Evolutionary conservation across 2,113 vertebrate species (phyloP).

Genomic region (Globicephala melas): DNA sequence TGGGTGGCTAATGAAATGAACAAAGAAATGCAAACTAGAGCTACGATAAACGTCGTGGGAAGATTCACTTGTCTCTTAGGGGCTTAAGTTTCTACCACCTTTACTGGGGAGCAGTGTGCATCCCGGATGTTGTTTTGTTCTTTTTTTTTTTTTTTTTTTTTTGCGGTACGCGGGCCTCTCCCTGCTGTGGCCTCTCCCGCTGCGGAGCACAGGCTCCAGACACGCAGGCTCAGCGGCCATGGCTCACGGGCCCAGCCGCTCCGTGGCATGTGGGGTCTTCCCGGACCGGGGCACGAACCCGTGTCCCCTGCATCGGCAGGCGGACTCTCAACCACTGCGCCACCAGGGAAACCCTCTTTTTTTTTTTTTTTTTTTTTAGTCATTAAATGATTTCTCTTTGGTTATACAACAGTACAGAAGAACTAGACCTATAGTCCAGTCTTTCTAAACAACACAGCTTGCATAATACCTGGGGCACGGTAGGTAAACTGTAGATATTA

Average conservation of each 20-base stretch:
- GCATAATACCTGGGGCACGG: rapidly evolving
- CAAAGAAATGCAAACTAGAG: background rate
- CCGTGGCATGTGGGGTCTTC: no score
- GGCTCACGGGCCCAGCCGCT: no score
- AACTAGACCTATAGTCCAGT: background rate
- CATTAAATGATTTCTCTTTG: background rate
- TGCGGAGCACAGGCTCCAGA: no score
- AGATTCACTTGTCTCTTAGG: background rate
- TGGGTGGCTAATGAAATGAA: background rate
- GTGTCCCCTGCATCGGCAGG: no score
- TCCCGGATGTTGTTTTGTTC: background rate
- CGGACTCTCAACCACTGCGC: no score
- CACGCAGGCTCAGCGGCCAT: no score
- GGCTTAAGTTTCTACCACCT: background rate
- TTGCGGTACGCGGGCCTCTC: no score
- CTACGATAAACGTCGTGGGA: background rate
- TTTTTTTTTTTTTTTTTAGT: background rate
- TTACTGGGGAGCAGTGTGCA: background rate
- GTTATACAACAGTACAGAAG: background rate
- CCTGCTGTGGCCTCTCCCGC: no score
- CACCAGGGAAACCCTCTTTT: no score
- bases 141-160: background rate
- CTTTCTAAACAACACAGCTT: background rate
- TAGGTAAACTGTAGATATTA: background rate
- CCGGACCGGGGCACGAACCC: no score